phyloP scores from a whole-genome alignment of 2,888 invertebrate species.

The Andrena marginata region DNA sequence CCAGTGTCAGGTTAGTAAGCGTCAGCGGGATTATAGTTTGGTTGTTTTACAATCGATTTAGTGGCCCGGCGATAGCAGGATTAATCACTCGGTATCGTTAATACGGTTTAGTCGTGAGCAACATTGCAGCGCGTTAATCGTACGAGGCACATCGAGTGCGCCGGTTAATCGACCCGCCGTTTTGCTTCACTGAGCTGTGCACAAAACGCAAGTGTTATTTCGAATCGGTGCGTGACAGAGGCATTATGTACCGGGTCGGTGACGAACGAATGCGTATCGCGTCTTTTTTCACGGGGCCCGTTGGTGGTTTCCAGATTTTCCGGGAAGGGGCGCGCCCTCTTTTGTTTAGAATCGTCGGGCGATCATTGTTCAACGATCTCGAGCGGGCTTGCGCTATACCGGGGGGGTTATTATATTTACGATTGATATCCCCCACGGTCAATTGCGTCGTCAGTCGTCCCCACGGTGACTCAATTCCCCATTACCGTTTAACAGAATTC shows the following conservation, averaged over 20 bases:
- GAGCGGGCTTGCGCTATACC: background rate
- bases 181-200: background rate
- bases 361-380: conserved; percentile 1
- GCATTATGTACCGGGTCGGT: conserved; percentile 40
- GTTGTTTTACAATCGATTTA: conserved; percentile 8
- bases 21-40: conserved; percentile 63
- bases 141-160: conserved; percentile 29
- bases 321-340: conserved; percentile 66
- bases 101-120: conserved; percentile 24
- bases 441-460: conserved; percentile 11
- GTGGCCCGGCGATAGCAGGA: conserved; percentile 24
- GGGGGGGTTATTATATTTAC: background rate
- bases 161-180: conserved; percentile 42
- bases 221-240: conserved; percentile 52
- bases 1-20: conserved; percentile 82
- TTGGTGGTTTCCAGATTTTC: conserved; percentile 37
- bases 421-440: conserved; percentile 7
- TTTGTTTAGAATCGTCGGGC: conserved; percentile 66
- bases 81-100: conserved; percentile 34
- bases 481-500: conserved; percentile 47
- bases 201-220: conserved; percentile 36
- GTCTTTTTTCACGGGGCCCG: background rate
- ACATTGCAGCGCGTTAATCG: conserved; percentile 41
- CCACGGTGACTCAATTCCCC: conserved; percentile 46
- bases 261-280: conserved; percentile 8